These are phyloP conservation scores for Hypomesus transpacificus DNA, from an alignment of 2,113 vertebrate species.

Conservation along the genomic window DNA sequence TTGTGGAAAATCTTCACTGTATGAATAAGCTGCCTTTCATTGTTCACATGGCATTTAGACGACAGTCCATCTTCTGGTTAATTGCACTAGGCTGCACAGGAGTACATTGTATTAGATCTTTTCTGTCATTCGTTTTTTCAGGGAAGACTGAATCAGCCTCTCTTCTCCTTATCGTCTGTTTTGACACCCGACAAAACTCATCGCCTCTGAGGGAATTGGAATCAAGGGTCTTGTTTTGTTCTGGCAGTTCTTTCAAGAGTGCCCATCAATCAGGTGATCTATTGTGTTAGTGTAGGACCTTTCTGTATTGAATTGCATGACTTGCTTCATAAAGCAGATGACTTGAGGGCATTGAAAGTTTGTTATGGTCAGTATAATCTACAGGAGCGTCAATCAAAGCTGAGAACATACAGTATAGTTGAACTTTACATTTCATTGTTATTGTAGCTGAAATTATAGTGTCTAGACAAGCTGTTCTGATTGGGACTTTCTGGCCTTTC, in stretches of 20 bases:
- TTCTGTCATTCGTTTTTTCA: conserved; percentile 56
- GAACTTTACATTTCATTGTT: background rate
- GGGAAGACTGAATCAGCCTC: conserved; percentile 63
- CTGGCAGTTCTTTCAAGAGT: conserved; percentile 68
- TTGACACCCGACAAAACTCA: conserved; percentile 75
- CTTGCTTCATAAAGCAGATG: conserved; percentile 61
- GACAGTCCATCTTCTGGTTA: conserved; percentile 47
- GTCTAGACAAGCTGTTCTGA: conserved; percentile 40
- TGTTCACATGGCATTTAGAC: background rate
- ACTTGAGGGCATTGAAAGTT: conserved; percentile 67
- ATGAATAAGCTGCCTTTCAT: background rate
- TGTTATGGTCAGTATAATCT: conserved; percentile 60
- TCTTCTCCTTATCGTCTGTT: conserved; percentile 60
- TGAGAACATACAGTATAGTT: background rate
- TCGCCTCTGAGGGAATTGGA: conserved; percentile 74
- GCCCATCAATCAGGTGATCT: conserved; percentile 71
- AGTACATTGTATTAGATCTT: conserved; percentile 33
- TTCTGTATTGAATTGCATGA: conserved; percentile 68
- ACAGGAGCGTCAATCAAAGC: conserved; percentile 31
- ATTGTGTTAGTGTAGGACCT: conserved; percentile 66
- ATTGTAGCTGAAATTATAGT: background rate
- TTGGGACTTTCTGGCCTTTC: conserved; percentile 21
- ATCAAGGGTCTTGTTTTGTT: conserved; percentile 73
- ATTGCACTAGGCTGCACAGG: conserved; percentile 33
- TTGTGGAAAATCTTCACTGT: conserved; percentile 13